These are phyloP conservation scores for Sepiola atlantica DNA, from an alignment of 2,888 invertebrate genomes.

Conservation along the genomic window DNA sequence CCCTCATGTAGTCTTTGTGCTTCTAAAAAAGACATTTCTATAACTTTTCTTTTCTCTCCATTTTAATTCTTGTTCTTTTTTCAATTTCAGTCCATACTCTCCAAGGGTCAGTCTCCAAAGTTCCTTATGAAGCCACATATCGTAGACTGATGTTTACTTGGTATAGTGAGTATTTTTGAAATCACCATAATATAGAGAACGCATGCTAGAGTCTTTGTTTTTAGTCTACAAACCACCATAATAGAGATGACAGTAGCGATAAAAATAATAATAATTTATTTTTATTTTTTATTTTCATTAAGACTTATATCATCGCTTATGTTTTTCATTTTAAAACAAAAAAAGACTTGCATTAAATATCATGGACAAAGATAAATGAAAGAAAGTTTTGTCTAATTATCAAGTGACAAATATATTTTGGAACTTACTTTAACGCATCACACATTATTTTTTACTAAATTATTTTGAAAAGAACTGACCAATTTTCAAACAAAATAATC, in stretches of 20 bases:
- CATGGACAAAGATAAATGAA: no score
- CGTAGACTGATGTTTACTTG: constrained; percentile 64
- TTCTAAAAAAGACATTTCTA: not conserved
- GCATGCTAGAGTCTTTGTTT: not conserved
- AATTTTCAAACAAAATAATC: not conserved
- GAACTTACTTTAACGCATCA: not conserved
- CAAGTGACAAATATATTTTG: not conserved
- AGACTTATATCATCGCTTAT: not conserved
- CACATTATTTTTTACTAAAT: not conserved
- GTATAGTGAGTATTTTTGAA: constrained; percentile 60
- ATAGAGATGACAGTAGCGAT: not conserved
- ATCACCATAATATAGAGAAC: not conserved
- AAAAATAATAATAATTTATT: not conserved
- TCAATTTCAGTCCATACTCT: constrained; percentile 65
- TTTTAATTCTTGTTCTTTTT: constrained; percentile 32
- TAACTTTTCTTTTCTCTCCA: not conserved
- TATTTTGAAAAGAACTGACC: not conserved
- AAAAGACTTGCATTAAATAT: not conserved
- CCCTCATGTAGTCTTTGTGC: not conserved
- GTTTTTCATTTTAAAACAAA: not conserved
- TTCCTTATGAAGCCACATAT: constrained; percentile 60
- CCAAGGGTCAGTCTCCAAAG: constrained; percentile 63
- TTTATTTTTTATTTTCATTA: not conserved
- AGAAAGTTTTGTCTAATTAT: not conserved
- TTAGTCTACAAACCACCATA: not conserved